phyloP scores from a whole-genome alignment of 2,113 vertebrate species.

The Amphiprion percula region DNA sequence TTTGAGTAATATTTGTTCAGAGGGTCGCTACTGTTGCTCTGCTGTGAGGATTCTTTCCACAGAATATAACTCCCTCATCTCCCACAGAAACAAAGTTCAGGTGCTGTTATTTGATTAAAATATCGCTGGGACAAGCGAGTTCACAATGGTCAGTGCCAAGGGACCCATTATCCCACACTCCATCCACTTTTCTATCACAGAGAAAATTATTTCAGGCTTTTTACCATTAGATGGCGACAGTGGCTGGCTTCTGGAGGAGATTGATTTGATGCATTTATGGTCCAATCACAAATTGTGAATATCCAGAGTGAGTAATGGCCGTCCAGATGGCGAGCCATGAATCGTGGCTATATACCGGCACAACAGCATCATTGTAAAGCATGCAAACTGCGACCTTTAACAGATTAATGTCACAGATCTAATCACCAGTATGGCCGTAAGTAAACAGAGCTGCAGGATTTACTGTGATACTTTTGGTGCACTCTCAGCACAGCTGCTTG shows the following conservation, averaged over 20 bases:
- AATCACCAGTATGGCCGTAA: conserved; percentile 47
- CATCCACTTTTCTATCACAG: background rate
- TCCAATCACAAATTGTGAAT: conserved; percentile 48
- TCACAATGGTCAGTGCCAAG: background rate
- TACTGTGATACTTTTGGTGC: conserved; percentile 40
- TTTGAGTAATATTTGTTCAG: too few species aligned
- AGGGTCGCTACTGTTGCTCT: background rate
- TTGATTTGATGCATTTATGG: conserved; percentile 31
- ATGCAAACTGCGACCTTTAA: conserved; percentile 53
- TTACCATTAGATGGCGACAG: conserved; percentile 38
- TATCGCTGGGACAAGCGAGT: background rate
- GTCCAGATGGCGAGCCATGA: conserved; percentile 59
- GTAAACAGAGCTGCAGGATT: conserved; percentile 56
- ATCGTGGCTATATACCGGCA: conserved; percentile 35
- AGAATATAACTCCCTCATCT: background rate
- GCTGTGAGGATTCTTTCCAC: background rate
- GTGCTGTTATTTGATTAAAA: background rate
- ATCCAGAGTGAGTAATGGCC: conserved; percentile 38
- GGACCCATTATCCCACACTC: background rate
- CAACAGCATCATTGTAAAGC: conserved; percentile 34
- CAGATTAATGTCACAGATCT: conserved; percentile 57
- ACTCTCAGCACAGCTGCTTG: background rate
- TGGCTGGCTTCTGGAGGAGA: background rate
- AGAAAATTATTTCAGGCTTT: background rate
- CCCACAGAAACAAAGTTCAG: background rate